Evolutionary conservation across 2,888 invertebrate species (phyloP).

Genomic region (Synanthedon formicaeformis): DNA sequence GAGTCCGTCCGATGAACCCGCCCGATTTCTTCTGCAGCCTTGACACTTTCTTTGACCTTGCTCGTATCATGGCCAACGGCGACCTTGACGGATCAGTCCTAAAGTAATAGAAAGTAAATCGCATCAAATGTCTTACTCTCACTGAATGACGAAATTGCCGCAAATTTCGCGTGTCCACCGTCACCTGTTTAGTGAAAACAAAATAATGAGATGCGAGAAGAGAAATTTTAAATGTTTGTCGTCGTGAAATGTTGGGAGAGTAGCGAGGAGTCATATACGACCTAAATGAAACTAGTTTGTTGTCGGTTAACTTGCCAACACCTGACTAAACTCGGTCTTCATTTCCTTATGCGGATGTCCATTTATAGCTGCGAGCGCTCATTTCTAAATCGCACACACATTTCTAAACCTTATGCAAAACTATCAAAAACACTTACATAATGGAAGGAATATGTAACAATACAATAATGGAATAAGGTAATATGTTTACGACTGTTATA

Average conservation of each 20-base stretch:
- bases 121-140: conserved; percentile 52
- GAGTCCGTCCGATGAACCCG: conserved; percentile 53
- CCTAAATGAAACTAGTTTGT: conserved; percentile 60
- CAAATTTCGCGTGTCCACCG: conserved; percentile 49
- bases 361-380: not conserved
- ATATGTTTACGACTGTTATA: too few species aligned
- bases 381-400: not conserved
- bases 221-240: conserved; percentile 67
- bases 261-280: conserved; percentile 52
- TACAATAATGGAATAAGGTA: too few species aligned
- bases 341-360: conserved; percentile 1
- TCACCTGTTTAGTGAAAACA: conserved; percentile 59
- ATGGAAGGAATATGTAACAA: not conserved
- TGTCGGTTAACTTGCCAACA: conserved; percentile 19
- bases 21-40: conserved; percentile 65
- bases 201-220: conserved; percentile 67
- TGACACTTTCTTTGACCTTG: conserved; percentile 70
- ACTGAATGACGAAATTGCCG: conserved; percentile 48
- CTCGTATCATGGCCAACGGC: conserved; percentile 27
- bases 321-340: conserved; percentile 1
- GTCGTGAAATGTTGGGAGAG: conserved; percentile 62
- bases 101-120: conserved; percentile 54
- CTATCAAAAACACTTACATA: not conserved
- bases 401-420: not conserved
- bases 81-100: conserved; percentile 46